Percentiles rank a stretch among this genome's conserved stretches.
Conservation (phyloP, 2,113 vertebrate genomes). For the Cebus imitator region DNA sequence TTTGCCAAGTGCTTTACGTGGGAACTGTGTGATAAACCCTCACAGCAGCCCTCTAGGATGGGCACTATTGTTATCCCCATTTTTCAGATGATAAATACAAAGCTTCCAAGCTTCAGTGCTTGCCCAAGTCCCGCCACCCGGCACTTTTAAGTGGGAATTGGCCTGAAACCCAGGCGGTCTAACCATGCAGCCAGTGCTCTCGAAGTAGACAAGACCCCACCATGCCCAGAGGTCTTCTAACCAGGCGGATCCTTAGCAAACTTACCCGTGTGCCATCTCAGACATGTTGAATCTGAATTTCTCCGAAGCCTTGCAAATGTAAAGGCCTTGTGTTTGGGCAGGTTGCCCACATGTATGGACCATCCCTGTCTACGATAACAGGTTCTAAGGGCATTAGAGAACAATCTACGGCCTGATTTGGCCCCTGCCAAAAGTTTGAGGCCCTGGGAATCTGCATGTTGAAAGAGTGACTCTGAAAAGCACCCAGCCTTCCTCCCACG, state of each 20-base stretch:
- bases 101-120: not conserved
- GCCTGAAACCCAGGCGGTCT: not conserved
- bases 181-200: not conserved
- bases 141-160: not conserved
- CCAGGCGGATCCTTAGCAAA: not conserved
- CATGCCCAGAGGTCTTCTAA: not conserved
- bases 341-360: not conserved
- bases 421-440: not conserved
- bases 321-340: not conserved
- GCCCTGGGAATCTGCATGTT: too few species aligned
- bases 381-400: not conserved
- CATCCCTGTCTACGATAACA: not conserved
- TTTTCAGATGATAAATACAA: not conserved
- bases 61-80: accelerated
- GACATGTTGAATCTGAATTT: not conserved
- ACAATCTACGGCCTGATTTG: not conserved
- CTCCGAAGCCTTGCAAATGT: not conserved
- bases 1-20: not conserved
- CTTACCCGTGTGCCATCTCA: accelerated
- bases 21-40: not conserved
- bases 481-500: too few species aligned
- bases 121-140: accelerated
- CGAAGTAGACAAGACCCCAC: not conserved
- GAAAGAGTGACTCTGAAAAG: not conserved
- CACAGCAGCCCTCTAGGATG: not conserved